Base-by-base conservation (phyloP, 2,113 vertebrate species). In the Pagrus major region DNA sequence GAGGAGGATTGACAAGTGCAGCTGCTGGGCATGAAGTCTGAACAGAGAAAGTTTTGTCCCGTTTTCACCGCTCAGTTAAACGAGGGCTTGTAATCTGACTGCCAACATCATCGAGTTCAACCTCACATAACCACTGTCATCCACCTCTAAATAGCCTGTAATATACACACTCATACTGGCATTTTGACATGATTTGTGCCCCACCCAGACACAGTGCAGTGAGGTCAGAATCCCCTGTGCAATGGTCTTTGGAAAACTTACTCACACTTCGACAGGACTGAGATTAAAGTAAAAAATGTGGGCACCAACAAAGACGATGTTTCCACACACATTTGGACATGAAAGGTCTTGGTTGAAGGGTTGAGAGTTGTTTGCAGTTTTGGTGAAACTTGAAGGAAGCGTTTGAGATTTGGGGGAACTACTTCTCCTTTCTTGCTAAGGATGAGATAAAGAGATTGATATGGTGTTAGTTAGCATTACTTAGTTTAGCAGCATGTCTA, bases 21-120 rank as follows among this genome's bases (percentile, higher is more conserved):
- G 85, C 81, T 87, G 75, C 78, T 73, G 47, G 25, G 65, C 52
- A 49, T 44, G 31, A 51, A 46, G 67, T 35, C 60, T 52, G 71
- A 89, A 87, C 83, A 93, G 42, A 88, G 82, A 78, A 63, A 42
- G 10, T 54, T 72, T 84, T 90, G 88, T 92, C 51, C 65, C 46
- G 25, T 79, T 83, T 83, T 83, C 39, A 59, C 31, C 37, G n/a
- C 73, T 85, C 84, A 71, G 42, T 81, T 89, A 74, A 90, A 78
- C 33, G 21, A 67, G 54, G 54, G 25, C 66, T 73, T 84, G 76
- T 83, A 87, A 90, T 81, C 74, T 58, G 61, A 78, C 59, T 55
- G 76, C 58, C 58, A 60, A 67, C 74, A 81, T 87, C 65, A 76
- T 27, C 12, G 1, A 44, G 55, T 78, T 86, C 51, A 60, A 73